A percentile compares a stretch with the other conserved stretches of the same genome.
These are phyloP conservation scores for Theretra japonica DNA, from an alignment of 2,888 invertebrate genomes.

Conservation along the genomic window DNA sequence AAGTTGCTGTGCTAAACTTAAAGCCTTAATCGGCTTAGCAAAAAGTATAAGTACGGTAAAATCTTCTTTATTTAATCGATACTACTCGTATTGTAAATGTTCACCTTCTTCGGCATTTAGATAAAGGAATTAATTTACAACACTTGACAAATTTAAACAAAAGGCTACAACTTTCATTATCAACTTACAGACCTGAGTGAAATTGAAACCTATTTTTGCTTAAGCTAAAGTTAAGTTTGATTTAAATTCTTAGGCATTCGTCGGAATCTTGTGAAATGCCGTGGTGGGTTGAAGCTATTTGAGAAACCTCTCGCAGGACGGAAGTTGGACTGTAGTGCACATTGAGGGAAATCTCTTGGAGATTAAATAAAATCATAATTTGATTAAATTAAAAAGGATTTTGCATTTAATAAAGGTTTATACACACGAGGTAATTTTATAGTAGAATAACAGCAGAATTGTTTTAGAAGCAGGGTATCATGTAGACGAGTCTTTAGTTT, in stretches of 20 bases:
- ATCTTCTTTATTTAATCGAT: too few relatives aligned
- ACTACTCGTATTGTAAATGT: too few relatives aligned
- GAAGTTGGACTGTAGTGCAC: conserved; percentile 17
- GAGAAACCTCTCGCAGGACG: not conserved
- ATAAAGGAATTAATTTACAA: too few relatives aligned
- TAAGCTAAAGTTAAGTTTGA: not conserved
- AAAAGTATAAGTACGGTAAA: too few relatives aligned
- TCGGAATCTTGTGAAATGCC: conserved; percentile 10
- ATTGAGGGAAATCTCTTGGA: not conserved
- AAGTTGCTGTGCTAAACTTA: too few relatives aligned
- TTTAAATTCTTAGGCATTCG: conserved; percentile 11
- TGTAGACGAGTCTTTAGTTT: too few relatives aligned
- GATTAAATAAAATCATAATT: not conserved
- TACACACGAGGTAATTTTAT: too few relatives aligned
- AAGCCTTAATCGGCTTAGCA: too few relatives aligned
- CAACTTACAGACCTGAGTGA: not conserved
- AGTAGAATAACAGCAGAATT: too few relatives aligned
- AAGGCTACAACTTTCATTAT: not conserved
- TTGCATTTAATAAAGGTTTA: not conserved
- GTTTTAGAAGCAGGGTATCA: too few relatives aligned
- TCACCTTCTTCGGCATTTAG: too few relatives aligned
- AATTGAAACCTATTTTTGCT: not conserved
- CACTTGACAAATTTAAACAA: too few relatives aligned
- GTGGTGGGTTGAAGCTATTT: conserved; percentile 6
- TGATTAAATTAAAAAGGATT: not conserved